phyloP scores from a whole-genome alignment of 2,888 invertebrate species.

The Rhingia rostrata region DNA sequence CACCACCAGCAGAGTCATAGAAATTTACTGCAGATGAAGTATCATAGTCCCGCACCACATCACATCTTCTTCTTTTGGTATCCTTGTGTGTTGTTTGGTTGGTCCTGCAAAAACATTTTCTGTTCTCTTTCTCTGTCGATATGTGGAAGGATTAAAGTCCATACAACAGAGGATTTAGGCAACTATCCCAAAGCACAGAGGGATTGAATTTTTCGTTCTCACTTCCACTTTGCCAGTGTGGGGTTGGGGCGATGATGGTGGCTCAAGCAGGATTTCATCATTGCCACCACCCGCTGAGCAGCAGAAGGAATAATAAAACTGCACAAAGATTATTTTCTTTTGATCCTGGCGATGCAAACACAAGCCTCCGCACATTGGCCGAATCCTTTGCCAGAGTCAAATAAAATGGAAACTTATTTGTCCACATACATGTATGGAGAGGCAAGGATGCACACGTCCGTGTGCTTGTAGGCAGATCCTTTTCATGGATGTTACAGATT shows the following conservation, averaged over 20 bases:
- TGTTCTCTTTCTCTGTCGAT: conserved; percentile 17
- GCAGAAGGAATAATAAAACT: conserved; percentile 47
- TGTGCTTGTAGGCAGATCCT: conserved; percentile 68
- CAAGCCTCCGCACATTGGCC: conserved; percentile 59
- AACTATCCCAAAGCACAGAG: conserved; percentile 62
- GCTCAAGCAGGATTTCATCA: conserved; percentile 60
- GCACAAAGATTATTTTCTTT: conserved; percentile 73
- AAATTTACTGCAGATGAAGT: conserved; percentile 72
- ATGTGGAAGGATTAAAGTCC: conserved; percentile 64
- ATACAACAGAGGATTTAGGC: conserved; percentile 39
- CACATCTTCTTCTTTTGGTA: conserved; percentile 15
- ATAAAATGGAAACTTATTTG: conserved; percentile 74
- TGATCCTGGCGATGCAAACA: conserved; percentile 65
- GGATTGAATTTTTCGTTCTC: conserved; percentile 29
- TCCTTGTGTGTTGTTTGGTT: conserved; percentile 35
- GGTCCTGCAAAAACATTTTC: conserved; percentile 1
- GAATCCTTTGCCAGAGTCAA: conserved; percentile 72
- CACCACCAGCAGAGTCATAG: conserved; percentile 71
- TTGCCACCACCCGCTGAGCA: conserved; percentile 68
- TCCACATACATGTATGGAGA: conserved; percentile 29
- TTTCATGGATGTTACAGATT: conserved; percentile 73
- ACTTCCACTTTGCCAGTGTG: conserved; percentile 24
- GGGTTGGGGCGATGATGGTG: conserved; percentile 49
- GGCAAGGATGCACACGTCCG: conserved; percentile 36
- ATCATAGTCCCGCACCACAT: conserved; percentile 37